phyloP scores from a whole-genome alignment of 2,888 invertebrate species.

The Yponomeuta evonymella region DNA sequence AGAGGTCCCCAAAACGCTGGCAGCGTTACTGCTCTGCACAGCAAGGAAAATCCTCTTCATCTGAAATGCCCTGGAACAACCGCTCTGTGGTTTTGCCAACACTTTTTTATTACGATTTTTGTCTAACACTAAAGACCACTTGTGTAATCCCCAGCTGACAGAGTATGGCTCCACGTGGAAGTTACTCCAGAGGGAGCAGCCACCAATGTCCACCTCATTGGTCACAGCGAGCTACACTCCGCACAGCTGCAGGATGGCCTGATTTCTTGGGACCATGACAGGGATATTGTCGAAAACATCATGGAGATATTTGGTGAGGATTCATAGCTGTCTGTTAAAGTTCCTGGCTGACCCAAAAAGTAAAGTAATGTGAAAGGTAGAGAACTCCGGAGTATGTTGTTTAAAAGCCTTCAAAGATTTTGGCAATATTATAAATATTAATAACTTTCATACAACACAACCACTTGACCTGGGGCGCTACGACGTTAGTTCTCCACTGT shows the following conservation, averaged over 20 bases:
- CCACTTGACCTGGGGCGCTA: no score
- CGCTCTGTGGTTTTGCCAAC: no score
- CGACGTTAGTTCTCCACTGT: no score
- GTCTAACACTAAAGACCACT: slow-evolving; percentile 13
- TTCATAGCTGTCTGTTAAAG: not conserved
- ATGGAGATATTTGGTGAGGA: slow-evolving; percentile 51
- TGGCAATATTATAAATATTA: no score
- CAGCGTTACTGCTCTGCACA: no score
- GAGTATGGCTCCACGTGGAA: slow-evolving; percentile 61
- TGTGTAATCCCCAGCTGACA: slow-evolving; percentile 38
- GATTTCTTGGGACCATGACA: slow-evolving; percentile 59
- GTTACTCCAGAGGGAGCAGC: slow-evolving; percentile 53
- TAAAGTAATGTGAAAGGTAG: not conserved
- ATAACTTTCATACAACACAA: no score
- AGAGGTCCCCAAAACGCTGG: no score
- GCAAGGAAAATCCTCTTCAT: no score
- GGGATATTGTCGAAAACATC: slow-evolving; percentile 57
- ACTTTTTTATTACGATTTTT: no score
- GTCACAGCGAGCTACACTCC: slow-evolving; percentile 50
- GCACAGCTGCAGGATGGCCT: slow-evolving; percentile 51
- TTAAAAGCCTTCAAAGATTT: not conserved
- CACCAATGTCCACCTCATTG: slow-evolving; percentile 53
- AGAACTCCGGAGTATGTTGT: not conserved
- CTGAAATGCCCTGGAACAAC: no score
- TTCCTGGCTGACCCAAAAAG: not conserved